These are phyloP conservation scores for Athalia circularis DNA, from an alignment of 2,888 invertebrate genomes.

Conservation along the genomic window DNA sequence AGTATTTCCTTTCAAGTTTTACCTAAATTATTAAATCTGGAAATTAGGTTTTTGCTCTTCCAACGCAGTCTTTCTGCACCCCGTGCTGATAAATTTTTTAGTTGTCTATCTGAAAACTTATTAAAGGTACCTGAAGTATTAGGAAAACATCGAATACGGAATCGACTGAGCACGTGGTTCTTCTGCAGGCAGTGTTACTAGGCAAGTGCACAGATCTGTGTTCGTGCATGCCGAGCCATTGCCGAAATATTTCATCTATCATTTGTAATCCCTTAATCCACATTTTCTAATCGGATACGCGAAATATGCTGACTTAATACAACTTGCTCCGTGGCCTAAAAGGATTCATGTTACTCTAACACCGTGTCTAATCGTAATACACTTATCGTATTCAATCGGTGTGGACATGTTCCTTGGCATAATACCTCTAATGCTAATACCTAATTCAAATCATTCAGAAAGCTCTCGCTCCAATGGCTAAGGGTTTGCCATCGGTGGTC, in stretches of 20 bases:
- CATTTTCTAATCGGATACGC: conserved; percentile 22
- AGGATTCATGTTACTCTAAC: conserved; percentile 43
- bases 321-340: conserved; percentile 39
- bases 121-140: conserved; percentile 67
- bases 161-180: conserved; percentile 68
- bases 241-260: conserved; percentile 31
- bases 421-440: not conserved
- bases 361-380: conserved; percentile 32
- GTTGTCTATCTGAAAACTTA: conserved; percentile 45
- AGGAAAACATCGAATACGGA: conserved; percentile 66
- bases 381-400: conserved; percentile 24
- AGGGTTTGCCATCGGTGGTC: conserved; percentile 69
- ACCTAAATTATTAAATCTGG: not conserved
- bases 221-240: conserved; percentile 63
- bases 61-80: no score
- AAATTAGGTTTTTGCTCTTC: not conserved
- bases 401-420: not conserved
- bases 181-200: conserved; percentile 70
- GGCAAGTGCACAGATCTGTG: conserved; percentile 67
- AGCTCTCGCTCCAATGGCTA: conserved; percentile 64
- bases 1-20: not conserved
- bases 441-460: conserved; percentile 61
- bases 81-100: not conserved
- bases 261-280: conserved; percentile 26
- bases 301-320: conserved; percentile 38